phyloP scores from a whole-genome alignment of 1,140 invertebrate species.

The Drosophila virilis region DNA sequence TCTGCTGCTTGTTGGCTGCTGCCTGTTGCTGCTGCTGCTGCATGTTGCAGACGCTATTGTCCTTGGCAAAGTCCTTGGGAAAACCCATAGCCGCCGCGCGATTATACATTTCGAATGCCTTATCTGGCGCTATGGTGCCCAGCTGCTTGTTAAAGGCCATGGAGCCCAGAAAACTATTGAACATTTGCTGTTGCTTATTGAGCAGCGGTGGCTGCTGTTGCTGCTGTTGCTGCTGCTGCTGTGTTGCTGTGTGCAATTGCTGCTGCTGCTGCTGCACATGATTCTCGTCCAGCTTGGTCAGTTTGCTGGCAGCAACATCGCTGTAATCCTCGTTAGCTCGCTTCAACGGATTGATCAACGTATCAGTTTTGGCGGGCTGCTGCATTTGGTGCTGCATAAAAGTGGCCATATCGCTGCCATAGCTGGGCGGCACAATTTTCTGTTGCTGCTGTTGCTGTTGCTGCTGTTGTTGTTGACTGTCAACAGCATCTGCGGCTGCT shows the following conservation, averaged over 20 bases:
- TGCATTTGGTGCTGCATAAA: constrained; percentile 81
- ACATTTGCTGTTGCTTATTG: constrained; percentile 80
- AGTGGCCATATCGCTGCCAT: constrained; percentile 74
- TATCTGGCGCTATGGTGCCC: constrained; percentile 78
- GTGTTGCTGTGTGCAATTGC: constrained; percentile 52
- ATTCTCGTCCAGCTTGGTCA: constrained; percentile 60
- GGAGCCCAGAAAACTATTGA: constrained; percentile 75
- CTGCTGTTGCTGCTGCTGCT: constrained; percentile 47
- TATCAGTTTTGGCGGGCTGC: constrained; percentile 66
- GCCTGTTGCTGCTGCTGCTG: constrained; percentile 50
- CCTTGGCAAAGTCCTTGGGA: constrained; percentile 73
- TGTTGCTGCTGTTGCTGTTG: constrained; percentile 48
- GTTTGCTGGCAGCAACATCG: constrained; percentile 44
- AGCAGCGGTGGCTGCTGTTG: constrained; percentile 58
- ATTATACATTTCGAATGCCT: constrained; percentile 83
- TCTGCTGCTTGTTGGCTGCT: constrained; percentile 50
- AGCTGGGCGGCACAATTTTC: constrained; percentile 64
- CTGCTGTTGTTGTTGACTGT: constrained; percentile 40
- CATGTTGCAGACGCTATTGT: constrained; percentile 61
- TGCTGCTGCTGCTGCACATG: constrained; percentile 79
- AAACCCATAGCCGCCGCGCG: constrained; percentile 79
- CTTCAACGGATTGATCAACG: constrained; percentile 67
- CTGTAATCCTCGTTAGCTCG: constrained; percentile 66
- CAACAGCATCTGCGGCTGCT: constrained; percentile 62
- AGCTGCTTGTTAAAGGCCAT: constrained; percentile 75